These are phyloP conservation scores for Oreochromis tanganicae DNA, from an alignment of 2,113 vertebrate species.

Conservation along the genomic window DNA sequence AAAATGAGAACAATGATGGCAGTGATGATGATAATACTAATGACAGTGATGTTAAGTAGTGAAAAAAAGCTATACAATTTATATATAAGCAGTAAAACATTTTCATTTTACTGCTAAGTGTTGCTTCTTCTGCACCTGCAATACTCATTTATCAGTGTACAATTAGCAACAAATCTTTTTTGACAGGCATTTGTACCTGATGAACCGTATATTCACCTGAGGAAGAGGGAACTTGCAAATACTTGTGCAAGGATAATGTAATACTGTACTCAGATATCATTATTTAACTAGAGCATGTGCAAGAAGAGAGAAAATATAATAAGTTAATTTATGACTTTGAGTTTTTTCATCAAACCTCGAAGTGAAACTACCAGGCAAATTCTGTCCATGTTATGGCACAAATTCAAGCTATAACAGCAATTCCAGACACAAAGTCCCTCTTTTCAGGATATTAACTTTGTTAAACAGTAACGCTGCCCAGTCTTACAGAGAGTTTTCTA, in stretches of 20 bases:
- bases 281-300: neutral
- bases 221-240: neutral
- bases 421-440: neutral
- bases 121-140: neutral
- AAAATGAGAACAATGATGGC: neutral
- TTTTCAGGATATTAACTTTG: slow-evolving; percentile 2
- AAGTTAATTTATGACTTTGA: neutral
- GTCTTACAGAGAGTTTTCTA: neutral
- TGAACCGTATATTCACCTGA: neutral
- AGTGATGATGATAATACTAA: neutral
- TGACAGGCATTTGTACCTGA: neutral
- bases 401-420: neutral
- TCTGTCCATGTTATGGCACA: neutral
- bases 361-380: neutral
- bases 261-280: neutral
- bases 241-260: neutral
- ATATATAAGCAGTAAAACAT: neutral
- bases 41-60: neutral
- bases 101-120: neutral
- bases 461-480: neutral
- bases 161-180: neutral
- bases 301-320: neutral
- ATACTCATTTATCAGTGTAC: neutral
- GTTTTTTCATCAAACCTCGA: neutral
- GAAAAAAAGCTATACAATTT: neutral